These are phyloP conservation scores for Colostygia pectinataria DNA, from an alignment of 2,888 invertebrate species.

Conservation along the genomic window DNA sequence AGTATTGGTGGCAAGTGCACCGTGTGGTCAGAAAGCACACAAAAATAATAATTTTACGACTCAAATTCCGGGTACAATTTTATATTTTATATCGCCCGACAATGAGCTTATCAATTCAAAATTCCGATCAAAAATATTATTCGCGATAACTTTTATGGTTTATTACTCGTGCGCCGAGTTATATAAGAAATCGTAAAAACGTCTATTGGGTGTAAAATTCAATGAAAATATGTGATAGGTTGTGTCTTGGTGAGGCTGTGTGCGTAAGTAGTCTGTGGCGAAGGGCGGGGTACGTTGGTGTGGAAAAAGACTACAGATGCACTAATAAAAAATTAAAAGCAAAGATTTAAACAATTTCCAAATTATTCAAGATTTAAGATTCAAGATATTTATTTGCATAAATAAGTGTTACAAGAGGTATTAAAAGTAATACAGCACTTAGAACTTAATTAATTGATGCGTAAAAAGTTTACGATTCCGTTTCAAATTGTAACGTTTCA, in stretches of 20 bases:
- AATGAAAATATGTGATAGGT: conserved; percentile 53
- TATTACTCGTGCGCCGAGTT: conserved; percentile 8
- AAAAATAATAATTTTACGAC: conserved; percentile 16
- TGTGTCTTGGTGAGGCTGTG: conserved; percentile 8
- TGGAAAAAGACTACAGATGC: conserved; percentile 9
- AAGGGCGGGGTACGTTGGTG: conserved; percentile 13
- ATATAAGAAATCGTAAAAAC: conserved; percentile 35
- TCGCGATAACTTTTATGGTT: conserved; percentile 26
- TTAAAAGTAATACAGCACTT: too few relatives aligned
- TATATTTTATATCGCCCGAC: conserved; percentile 19
- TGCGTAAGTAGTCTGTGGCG: conserved; percentile 33
- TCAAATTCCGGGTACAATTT: conserved; percentile 15
- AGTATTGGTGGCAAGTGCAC: conserved; percentile 13
- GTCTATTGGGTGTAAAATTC: conserved; percentile 49
- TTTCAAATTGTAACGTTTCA: too few relatives aligned
- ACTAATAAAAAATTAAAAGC: too few relatives aligned
- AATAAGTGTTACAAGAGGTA: too few relatives aligned
- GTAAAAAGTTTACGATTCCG: too few relatives aligned
- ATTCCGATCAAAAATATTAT: conserved; percentile 20
- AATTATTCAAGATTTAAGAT: too few relatives aligned
- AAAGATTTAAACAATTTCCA: too few relatives aligned
- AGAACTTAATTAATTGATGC: too few relatives aligned
- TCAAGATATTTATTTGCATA: too few relatives aligned
- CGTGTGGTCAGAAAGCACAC: conserved; percentile 22
- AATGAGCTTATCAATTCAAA: conserved; percentile 25